Evolutionary conservation across 2,113 vertebrate species (phyloP).

Genomic region (Colistium nudipinnis): DNA sequence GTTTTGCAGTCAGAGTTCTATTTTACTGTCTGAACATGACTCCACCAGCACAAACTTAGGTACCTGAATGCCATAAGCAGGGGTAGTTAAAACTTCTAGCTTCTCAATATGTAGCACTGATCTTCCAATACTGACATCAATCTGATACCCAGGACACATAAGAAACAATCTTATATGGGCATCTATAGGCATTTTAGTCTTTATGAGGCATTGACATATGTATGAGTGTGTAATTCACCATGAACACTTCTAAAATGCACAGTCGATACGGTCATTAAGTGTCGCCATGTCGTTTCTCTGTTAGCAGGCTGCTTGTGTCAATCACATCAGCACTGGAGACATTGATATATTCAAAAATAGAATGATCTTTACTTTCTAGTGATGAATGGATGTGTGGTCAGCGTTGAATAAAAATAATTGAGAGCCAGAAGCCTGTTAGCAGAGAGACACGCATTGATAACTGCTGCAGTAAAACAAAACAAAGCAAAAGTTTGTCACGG

Average conservation of each 20-base stretch:
- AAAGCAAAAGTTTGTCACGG: not conserved
- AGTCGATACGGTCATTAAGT: conserved; percentile 23
- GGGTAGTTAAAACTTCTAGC: too few species aligned
- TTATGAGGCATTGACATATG: conserved; percentile 6
- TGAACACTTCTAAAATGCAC: conserved; percentile 11
- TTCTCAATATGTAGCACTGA: too few species aligned
- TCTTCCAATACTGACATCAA: not conserved
- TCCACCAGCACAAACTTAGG: not conserved
- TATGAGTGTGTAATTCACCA: conserved; percentile 21
- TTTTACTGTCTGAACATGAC: not conserved
- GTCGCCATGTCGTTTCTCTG: conserved; percentile 36
- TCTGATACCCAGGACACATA: not conserved
- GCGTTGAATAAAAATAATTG: conserved; percentile 1
- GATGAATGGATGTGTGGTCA: conserved; percentile 12
- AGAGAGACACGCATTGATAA: conserved; percentile 2
- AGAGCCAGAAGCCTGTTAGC: not conserved
- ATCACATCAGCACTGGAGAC: conserved; percentile 33
- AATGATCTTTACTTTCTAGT: conserved; percentile 21
- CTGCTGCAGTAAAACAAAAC: conserved; percentile 16
- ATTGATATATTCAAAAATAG: conserved; percentile 21
- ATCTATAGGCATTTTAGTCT: not conserved
- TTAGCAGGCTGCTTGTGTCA: conserved; percentile 33
- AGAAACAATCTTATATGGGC: not conserved
- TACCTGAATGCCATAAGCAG: too few species aligned
- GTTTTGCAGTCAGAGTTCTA: not conserved